Base-by-base conservation (phyloP, 2,888 invertebrate species). In the Nasonovia ribisnigri region DNA sequence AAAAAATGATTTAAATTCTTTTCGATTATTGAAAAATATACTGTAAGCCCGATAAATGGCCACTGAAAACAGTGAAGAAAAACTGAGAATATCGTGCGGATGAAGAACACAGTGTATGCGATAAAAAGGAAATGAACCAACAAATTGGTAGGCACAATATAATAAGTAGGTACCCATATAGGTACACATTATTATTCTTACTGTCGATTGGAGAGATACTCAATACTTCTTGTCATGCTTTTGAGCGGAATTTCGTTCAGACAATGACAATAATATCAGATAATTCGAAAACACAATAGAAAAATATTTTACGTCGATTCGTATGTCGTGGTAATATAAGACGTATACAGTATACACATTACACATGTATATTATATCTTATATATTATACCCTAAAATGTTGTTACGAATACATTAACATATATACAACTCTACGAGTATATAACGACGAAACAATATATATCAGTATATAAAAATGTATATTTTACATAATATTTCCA, bases 181-280 rank as follows among this genome's bases (percentile, higher is more conserved):
- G 3, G 4, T 46, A 1, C 46, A 29, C 29, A 36, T 51, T 16
- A 16, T 51, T 51, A 20, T 48, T n/a, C 6, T n/a, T 51, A 88
- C 36, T 51, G 24, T n/a, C 36, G 87, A 88, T n/a, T 1, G 87
- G 20, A 48, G 36, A 60, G 60, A 89, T 60, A 89, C 43, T 89
- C 89, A 43, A 89, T 89, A 89, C 29, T 29, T 89, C 43, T 43
- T 60, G 89, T 43, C 43, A 60, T 43, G 57, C 43, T 89, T 60
- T 60, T 89, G 29, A 89, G 60, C n/a, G 57, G 60, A 89, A 89
- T 89, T 88, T 89, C 43, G 89, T 60, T 36, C 43, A 89, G 57
- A 60, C 60, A 89, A 89, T 20, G 20, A 77, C 42, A 90, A 26
- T 46, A 42, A 54, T 43, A 88, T 88, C 57, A 54, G 57, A 88